These are phyloP conservation scores for Amiota mariae DNA, from an alignment of 2,888 invertebrate species.

Conservation along the genomic window DNA sequence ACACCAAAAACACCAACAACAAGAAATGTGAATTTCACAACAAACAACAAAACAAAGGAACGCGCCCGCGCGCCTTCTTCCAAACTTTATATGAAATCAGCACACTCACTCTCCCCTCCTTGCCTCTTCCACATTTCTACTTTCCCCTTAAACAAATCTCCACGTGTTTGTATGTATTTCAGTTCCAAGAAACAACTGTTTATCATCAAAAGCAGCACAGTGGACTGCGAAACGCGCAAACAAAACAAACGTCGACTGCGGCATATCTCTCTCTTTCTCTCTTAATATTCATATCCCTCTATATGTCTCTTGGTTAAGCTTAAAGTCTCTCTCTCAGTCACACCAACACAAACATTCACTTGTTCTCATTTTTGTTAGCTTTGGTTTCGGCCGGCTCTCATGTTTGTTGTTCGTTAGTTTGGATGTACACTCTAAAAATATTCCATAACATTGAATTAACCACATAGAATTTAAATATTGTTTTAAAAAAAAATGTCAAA, in stretches of 20 bases:
- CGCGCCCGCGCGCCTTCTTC: too few species aligned
- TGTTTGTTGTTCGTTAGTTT: too few species aligned
- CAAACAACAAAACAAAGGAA: constrained; percentile 54
- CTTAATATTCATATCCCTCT: not conserved
- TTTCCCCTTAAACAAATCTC: not conserved
- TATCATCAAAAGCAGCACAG: constrained; percentile 40
- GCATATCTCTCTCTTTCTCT: not conserved
- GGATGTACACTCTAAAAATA: too few species aligned
- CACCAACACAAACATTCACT: too few species aligned
- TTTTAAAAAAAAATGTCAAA: too few species aligned
- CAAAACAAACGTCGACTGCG: not conserved
- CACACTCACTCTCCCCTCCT: constrained; percentile 42
- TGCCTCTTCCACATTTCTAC: not conserved
- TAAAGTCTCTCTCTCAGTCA: too few species aligned
- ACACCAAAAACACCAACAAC: constrained; percentile 55
- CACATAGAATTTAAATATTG: too few species aligned
- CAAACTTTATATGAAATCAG: constrained; percentile 52
- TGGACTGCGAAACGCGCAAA: not conserved
- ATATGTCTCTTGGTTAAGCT: too few species aligned
- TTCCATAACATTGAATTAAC: too few species aligned
- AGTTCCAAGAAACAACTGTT: constrained; percentile 64
- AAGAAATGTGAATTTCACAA: constrained; percentile 65
- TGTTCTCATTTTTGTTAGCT: too few species aligned
- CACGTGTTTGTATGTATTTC: constrained; percentile 46
- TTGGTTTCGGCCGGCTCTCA: too few species aligned